Evolutionary conservation across 2,797 vertebrate species (phyloP).

Genomic region (Apogon hyalosoma): DNA sequence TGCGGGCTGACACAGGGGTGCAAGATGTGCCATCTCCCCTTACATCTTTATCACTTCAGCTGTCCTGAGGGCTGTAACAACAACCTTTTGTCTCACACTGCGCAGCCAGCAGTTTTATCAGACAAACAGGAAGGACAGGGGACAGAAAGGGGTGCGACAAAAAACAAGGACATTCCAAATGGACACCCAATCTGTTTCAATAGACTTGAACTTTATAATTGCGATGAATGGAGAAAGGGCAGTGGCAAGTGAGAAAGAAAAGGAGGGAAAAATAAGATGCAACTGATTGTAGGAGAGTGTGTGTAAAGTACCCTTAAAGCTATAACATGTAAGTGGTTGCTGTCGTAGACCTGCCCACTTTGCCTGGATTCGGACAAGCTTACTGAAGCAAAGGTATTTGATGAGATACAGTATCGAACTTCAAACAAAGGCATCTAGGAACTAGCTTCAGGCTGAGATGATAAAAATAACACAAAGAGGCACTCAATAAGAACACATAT

Average conservation of each 20-base stretch:
- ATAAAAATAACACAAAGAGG: constrained; percentile 6
- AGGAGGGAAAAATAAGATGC: neutral
- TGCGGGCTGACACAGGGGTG: constrained; percentile 19
- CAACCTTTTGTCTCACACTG: constrained; percentile 30
- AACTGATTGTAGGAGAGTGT: neutral
- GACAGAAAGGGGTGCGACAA: neutral
- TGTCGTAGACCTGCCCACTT: neutral
- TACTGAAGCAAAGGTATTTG: neutral
- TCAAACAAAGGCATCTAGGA: constrained; percentile 1
- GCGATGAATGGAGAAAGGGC: constrained; percentile 16
- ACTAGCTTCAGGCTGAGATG: neutral
- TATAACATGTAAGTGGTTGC: neutral
- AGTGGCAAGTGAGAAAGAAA: neutral
- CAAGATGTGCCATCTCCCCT: constrained; percentile 46
- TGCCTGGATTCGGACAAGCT: neutral
- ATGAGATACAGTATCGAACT: neutral
- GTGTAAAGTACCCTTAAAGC: neutral
- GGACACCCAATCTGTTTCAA: constrained; percentile 50
- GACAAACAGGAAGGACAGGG: constrained; percentile 39
- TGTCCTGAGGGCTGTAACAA: constrained; percentile 63
- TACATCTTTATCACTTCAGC: constrained; percentile 45
- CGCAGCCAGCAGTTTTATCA: constrained; percentile 9
- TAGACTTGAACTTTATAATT: constrained; percentile 26
- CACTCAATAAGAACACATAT: neutral
- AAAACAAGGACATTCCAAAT: constrained; percentile 24